Base-by-base conservation (phyloP, 2,888 invertebrate genomes). In the Xylota segnis region DNA sequence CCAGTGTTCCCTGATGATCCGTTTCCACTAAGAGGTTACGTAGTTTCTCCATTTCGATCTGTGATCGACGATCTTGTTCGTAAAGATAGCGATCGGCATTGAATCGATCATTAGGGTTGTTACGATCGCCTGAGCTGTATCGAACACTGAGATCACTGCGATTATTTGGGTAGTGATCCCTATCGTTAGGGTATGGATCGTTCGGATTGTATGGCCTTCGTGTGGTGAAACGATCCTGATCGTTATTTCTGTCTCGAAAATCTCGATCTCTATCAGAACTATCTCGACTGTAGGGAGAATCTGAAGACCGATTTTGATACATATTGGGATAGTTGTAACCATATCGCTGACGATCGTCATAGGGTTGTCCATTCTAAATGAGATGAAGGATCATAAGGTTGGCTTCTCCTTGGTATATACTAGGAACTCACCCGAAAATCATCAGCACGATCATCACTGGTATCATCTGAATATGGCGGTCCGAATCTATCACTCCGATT, bases 1-100 rank as follows among this genome's bases (percentile, higher is more conserved):
- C 96, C 90, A 96, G 95, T 0, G 96, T 95, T 9, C 96, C 95
- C 89, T 96, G 95, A 34, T 95, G 94, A 90, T 97, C 97, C 29
- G 96, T 93, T 82, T 95, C 95, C 52, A 94, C 94, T 87, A 97
- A 90, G 50, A 96, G 93, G 84, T 94, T 90, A 2, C 91, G 89
- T 34, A 92, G 58, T 63, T 90, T 91, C 45, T 92, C 92, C 87
- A 91, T 87, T 87, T 92, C 92, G 37, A 90, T 89, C 77, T 91
- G 91, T 79, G 90, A 90, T 40, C 90, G 90, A 59, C 90, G 90
- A 89, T 92, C 91, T 84, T 91, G 90, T 50, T 92, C 92, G 3
- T 92, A 91, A 23, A 94, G 94, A 88, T 94, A 94, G 0, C 94
- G 94, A 86, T 94, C 94, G 45, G 74, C 84, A 66, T 88, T 66